phyloP scores from a whole-genome alignment of 2,113 vertebrate species.

The Peromyscus polionotus region DNA sequence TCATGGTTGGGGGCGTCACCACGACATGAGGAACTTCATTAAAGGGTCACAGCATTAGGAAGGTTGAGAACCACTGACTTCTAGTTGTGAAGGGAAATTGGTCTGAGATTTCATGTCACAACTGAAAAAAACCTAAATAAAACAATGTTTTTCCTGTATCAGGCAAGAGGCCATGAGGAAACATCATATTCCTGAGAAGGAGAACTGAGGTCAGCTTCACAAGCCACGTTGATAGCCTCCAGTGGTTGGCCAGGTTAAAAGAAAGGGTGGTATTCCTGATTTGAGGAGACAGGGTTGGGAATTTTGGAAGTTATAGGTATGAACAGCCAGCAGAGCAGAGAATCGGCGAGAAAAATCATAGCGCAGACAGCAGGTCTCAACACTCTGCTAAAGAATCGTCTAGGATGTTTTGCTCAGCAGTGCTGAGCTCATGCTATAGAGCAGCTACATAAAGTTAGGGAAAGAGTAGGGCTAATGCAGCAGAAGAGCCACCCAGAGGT shows the following conservation, averaged over 20 bases:
- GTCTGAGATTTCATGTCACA: not conserved
- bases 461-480: not conserved
- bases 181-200: not conserved
- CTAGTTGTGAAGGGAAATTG: not conserved
- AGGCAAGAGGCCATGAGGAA: not conserved
- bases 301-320: too few species aligned
- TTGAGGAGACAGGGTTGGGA: not conserved
- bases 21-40: not conserved
- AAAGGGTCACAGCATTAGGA: not conserved
- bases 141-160: not conserved
- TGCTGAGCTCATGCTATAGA: accelerated
- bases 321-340: not conserved
- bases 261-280: not conserved
- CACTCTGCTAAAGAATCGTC: not conserved
- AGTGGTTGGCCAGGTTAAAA: not conserved
- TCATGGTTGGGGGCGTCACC: not conserved
- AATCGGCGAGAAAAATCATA: not conserved
- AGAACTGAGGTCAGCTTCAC: not conserved
- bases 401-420: not conserved
- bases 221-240: not conserved
- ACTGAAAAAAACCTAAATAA: not conserved
- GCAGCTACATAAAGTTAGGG: not conserved
- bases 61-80: not conserved
- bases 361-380: too few species aligned
- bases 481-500: not conserved